These are phyloP conservation scores for Columba guinea DNA, from an alignment of 2,797 vertebrate species.

Conservation along the genomic window DNA sequence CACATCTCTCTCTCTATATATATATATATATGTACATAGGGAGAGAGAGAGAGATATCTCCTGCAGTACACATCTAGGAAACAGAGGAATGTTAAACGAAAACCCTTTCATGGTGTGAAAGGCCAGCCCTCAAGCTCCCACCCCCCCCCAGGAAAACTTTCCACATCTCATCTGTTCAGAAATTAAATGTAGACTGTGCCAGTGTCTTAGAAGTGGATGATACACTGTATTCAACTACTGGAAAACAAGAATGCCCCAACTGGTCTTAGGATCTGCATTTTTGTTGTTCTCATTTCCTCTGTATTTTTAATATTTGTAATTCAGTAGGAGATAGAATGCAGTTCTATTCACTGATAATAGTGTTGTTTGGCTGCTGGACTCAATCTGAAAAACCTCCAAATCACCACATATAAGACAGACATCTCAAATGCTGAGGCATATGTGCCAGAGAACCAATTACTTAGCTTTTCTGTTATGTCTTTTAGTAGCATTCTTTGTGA, in stretches of 20 bases:
- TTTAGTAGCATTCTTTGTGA: neutral
- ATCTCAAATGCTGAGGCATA: neutral
- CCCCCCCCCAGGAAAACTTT: neutral
- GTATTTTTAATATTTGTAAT: neutral
- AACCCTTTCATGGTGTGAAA: neutral
- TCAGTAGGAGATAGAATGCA: neutral
- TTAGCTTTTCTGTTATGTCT: neutral
- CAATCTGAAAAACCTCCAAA: neutral
- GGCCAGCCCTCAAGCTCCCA: neutral
- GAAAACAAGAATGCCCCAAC: neutral
- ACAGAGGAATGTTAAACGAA: neutral
- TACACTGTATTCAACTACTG: neutral
- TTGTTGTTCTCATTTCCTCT: neutral
- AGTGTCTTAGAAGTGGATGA: neutral
- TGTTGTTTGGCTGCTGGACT: neutral
- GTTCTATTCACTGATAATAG: neutral
- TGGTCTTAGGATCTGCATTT: neutral
- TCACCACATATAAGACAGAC: neutral
- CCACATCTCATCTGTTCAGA: neutral
- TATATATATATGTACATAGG: neutral
- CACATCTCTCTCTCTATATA: too few relatives aligned
- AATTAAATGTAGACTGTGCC: neutral
- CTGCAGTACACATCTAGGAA: neutral
- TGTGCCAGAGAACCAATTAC: neutral
- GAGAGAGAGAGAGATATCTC: neutral